A percentile compares a stretch with the other conserved stretches of the same genome.
Conservation (phyloP, 2,113 vertebrate species). For the Chaetorhynchus papuensis region DNA sequence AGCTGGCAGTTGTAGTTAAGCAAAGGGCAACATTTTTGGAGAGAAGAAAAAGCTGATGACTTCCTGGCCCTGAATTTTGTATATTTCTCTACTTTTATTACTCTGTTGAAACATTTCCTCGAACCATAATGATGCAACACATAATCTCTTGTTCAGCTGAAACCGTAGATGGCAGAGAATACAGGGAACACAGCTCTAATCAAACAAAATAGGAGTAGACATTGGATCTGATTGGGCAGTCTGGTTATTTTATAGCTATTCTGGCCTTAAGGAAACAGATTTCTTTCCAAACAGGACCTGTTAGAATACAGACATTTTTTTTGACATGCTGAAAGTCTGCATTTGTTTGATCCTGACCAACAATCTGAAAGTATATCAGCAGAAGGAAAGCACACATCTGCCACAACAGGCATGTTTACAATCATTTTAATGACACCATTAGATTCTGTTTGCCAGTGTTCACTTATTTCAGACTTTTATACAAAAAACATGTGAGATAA, state of each 20-base stretch:
- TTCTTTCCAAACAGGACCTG: constrained; percentile 64
- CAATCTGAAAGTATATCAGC: constrained; percentile 54
- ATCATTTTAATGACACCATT: constrained; percentile 75
- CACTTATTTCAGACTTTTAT: constrained; percentile 50
- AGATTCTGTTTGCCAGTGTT: constrained; percentile 56
- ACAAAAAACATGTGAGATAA: constrained; percentile 58
- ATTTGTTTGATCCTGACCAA: constrained; percentile 73
- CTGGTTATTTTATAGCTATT: constrained; percentile 71
- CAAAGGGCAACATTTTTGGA: background rate
- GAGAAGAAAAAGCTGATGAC: background rate
- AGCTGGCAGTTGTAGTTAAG: constrained; percentile 19
- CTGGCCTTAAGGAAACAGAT: constrained; percentile 65
- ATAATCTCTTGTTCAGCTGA: constrained; percentile 35
- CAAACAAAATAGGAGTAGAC: constrained; percentile 62
- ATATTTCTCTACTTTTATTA: constrained; percentile 40
- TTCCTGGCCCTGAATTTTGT: background rate
- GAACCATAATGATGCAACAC: constrained; percentile 18
- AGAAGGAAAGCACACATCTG: constrained; percentile 68
- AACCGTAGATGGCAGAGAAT: constrained; percentile 26
- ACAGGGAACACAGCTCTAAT: constrained; percentile 44
- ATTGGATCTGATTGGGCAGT: constrained; percentile 49
- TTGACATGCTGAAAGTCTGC: constrained; percentile 60
- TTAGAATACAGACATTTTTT: constrained; percentile 59
- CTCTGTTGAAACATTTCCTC: constrained; percentile 22
- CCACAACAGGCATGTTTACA: constrained; percentile 70